Percentiles rank a stretch among this genome's conserved stretches.
Conservation (phyloP, 2,888 invertebrate species). For the Andrena camellia region DNA sequence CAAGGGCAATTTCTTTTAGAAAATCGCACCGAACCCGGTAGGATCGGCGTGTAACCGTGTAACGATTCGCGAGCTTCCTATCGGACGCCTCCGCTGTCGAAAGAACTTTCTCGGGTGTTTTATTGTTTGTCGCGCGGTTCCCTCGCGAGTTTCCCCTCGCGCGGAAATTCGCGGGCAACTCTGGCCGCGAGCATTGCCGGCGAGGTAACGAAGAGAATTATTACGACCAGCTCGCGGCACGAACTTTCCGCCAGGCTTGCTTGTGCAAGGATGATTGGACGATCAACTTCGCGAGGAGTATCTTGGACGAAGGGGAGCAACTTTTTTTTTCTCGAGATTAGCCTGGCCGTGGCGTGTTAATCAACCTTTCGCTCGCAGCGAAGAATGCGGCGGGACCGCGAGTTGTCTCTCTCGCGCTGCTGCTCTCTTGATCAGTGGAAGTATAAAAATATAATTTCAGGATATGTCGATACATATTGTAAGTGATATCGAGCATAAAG, state of each 20-base stretch:
- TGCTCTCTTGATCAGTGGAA: slow-evolving; percentile 63
- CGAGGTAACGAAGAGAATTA: slow-evolving; percentile 30
- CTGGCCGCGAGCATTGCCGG: slow-evolving; percentile 28
- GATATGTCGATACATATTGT: slow-evolving; percentile 77
- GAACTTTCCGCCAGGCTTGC: slow-evolving; percentile 43
- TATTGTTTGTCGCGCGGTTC: slow-evolving; percentile 22
- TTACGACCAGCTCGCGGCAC: slow-evolving; percentile 34
- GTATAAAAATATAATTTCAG: slow-evolving; percentile 82
- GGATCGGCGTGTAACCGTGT: no score
- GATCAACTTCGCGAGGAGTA: slow-evolving; percentile 53
- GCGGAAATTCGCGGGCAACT: slow-evolving; percentile 37
- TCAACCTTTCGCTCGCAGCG: slow-evolving; percentile 2
- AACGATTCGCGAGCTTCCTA: background rate
- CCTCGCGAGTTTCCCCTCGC: slow-evolving; percentile 11
- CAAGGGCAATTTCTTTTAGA: background rate
- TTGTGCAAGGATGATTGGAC: slow-evolving; percentile 36
- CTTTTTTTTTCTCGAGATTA: slow-evolving; percentile 39
- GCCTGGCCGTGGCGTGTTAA: slow-evolving; percentile 16
- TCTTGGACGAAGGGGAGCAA: slow-evolving; percentile 12
- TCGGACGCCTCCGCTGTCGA: background rate
- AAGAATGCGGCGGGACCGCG: background rate
- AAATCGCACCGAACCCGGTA: background rate
- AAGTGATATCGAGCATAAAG: slow-evolving; percentile 57
- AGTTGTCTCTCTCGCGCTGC: background rate
- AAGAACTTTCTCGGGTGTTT: slow-evolving; percentile 57